Conservation (phyloP, 2,888 invertebrate genomes). For the Diarsia mendica region DNA sequence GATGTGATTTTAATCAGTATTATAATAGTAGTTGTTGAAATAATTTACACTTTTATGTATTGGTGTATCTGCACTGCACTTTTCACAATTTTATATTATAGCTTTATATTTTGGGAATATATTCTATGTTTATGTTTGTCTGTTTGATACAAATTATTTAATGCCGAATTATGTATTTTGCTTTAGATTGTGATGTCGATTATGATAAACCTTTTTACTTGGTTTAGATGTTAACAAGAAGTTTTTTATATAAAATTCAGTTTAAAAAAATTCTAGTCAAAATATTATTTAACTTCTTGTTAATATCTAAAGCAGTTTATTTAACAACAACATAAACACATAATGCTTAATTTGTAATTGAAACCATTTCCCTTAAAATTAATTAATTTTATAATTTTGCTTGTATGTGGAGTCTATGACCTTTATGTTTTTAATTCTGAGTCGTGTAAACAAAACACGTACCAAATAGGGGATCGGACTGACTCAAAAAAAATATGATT, state of each 20-base stretch:
- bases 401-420: neutral
- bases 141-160: conserved; percentile 24
- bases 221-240: conserved; percentile 25
- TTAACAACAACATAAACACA: neutral
- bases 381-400: neutral
- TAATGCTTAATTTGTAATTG: conserved; percentile 11
- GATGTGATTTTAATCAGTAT: conserved; percentile 58
- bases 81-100: conserved; percentile 55
- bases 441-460: neutral
- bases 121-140: conserved; percentile 41
- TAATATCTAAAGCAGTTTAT: neutral
- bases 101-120: conserved; percentile 62
- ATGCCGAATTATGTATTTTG: conserved; percentile 40
- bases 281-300: conserved; percentile 2
- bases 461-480: no score
- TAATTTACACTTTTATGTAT: conserved; percentile 54
- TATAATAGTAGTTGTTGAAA: conserved; percentile 45
- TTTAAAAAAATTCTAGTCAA: conserved; percentile 3
- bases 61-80: conserved; percentile 70
- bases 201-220: neutral
- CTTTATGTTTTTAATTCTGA: neutral
- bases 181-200: conserved; percentile 18
- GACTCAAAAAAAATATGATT: no score
- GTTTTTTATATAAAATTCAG: neutral
- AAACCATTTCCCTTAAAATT: neutral